A percentile compares a stretch with the other conserved stretches of the same genome.
Evolutionary conservation across 2,113 vertebrate genomes (phyloP).

Genomic region (Phyllostomus discolor): DNA sequence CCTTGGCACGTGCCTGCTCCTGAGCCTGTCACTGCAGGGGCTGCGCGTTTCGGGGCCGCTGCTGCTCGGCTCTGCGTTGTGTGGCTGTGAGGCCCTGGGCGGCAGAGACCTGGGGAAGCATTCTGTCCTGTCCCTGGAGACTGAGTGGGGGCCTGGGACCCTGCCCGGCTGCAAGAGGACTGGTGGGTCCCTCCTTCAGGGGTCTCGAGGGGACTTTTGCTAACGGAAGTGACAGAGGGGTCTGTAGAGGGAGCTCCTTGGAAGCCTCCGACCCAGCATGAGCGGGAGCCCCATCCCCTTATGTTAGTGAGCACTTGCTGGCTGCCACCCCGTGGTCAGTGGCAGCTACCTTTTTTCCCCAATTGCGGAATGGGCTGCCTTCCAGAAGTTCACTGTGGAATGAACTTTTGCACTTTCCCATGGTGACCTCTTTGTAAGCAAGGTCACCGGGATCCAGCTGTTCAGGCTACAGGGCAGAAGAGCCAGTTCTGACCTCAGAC

Average conservation of each 20-base stretch:
- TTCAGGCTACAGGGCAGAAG: background rate
- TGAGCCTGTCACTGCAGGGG: accelerated
- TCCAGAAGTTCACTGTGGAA: no score
- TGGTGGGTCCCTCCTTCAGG: background rate
- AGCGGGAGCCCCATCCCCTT: background rate
- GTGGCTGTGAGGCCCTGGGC: background rate
- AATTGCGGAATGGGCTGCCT: background rate
- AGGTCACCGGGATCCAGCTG: background rate
- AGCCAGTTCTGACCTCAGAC: background rate
- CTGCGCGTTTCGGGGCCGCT: background rate
- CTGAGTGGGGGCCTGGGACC: background rate
- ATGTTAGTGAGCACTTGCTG: background rate
- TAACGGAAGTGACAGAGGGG: background rate
- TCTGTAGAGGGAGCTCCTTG: background rate
- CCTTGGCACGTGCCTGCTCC: background rate
- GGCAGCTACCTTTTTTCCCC: background rate
- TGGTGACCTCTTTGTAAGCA: background rate
- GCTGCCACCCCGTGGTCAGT: no score
- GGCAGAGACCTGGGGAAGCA: background rate
- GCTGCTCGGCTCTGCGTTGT: background rate
- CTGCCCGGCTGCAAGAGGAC: background rate
- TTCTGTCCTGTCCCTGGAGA: background rate
- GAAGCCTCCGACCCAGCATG: background rate
- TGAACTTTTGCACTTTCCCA: background rate
- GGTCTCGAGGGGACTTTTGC: background rate